Evolutionary conservation across 2,888 invertebrate genomes (phyloP).

Genomic region (Agrotis ipsilon): DNA sequence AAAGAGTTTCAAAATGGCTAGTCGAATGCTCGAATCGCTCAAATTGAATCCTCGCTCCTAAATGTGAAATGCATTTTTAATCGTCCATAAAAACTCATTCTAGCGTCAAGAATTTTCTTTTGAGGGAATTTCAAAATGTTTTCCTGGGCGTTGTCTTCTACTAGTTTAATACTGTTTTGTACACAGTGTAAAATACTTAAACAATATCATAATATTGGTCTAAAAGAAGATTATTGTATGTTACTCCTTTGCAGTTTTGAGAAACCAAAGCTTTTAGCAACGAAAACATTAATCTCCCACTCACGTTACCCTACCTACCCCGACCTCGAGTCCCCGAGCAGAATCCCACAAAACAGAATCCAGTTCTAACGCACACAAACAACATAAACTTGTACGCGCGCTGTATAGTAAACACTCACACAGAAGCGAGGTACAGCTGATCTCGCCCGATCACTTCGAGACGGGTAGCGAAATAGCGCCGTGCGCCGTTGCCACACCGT

Average conservation of each 20-base stretch:
- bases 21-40: background rate
- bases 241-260: background rate
- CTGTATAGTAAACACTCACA: conserved; percentile 64
- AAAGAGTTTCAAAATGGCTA: conserved; percentile 17
- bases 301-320: conserved; percentile 26
- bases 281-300: conserved; percentile 46
- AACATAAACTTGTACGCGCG: conserved; percentile 29
- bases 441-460: conserved; percentile 68
- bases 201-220: background rate
- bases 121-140: background rate
- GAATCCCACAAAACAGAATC: conserved; percentile 57
- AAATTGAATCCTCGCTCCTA: background rate
- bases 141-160: background rate
- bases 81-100: background rate
- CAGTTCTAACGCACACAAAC: conserved; percentile 51
- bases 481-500: conserved; percentile 77
- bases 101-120: background rate
- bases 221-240: background rate
- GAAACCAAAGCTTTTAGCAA: conserved; percentile 24
- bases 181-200: conserved; percentile 1
- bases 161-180: background rate
- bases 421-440: conserved; percentile 64
- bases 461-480: conserved; percentile 73
- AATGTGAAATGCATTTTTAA: background rate
- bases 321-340: conserved; percentile 16